Evolutionary conservation across 2,888 invertebrate genomes (phyloP).

Genomic region (Sthenelais limicola): DNA sequence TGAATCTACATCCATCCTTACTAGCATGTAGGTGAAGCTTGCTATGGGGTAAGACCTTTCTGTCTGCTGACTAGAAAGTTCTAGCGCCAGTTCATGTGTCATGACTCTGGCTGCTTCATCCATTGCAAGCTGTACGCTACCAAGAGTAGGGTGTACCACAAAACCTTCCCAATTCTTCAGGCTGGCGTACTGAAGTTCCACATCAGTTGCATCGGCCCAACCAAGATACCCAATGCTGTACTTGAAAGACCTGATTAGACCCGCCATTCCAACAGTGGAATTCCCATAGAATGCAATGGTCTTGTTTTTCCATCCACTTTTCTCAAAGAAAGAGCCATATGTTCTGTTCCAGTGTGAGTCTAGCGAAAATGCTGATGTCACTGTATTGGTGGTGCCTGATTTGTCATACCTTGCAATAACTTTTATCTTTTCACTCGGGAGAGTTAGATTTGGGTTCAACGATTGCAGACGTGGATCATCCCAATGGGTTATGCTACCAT

Average conservation of each 20-base stretch:
- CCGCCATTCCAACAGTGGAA: slow-evolving; percentile 54
- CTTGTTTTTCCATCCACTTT: not conserved
- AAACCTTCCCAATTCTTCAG: slow-evolving; percentile 31
- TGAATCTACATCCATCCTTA: slow-evolving; percentile 50
- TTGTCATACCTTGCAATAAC: slow-evolving; percentile 46
- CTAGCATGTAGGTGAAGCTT: slow-evolving; percentile 64
- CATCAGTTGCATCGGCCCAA: slow-evolving; percentile 43
- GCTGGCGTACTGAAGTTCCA: slow-evolving; percentile 8
- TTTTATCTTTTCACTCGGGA: slow-evolving; percentile 41
- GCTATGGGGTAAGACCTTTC: slow-evolving; percentile 61
- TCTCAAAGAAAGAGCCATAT: slow-evolving; percentile 38
- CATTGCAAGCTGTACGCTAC: slow-evolving; percentile 44
- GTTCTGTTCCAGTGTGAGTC: not conserved
- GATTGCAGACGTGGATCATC: slow-evolving; percentile 23
- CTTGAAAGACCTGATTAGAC: slow-evolving; percentile 50
- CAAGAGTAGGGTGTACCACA: slow-evolving; percentile 20
- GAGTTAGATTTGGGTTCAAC: slow-evolving; percentile 29
- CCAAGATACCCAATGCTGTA: slow-evolving; percentile 46
- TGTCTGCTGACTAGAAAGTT: slow-evolving; percentile 30
- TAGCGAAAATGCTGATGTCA: slow-evolving; percentile 27
- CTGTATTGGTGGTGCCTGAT: slow-evolving; percentile 39
- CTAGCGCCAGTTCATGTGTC: not conserved
- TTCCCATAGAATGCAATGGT: slow-evolving; percentile 40
- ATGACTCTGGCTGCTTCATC: slow-evolving; percentile 2
- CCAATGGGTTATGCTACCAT: slow-evolving; percentile 39